Evolutionary conservation across 2,113 vertebrate genomes (phyloP).

Genomic region (Corvus hawaiiensis): DNA sequence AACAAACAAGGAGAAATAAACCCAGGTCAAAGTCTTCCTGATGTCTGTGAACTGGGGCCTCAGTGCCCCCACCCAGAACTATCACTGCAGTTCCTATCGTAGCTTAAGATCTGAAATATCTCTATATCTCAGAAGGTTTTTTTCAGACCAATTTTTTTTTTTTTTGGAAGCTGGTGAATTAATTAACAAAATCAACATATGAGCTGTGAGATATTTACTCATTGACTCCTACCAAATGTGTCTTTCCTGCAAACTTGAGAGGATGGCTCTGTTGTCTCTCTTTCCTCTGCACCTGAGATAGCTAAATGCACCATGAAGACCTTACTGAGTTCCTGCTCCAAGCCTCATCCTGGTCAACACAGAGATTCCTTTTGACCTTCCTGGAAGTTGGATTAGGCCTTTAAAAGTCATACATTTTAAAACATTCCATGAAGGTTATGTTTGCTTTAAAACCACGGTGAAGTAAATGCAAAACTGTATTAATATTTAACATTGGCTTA

Average conservation of each 20-base stretch:
- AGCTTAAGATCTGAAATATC: not conserved
- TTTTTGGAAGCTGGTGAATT: not conserved
- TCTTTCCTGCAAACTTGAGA: not conserved
- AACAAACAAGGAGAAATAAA: not conserved
- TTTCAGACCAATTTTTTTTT: not conserved
- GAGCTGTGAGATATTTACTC: not conserved
- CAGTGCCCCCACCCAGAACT: not conserved
- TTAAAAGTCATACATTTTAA: conserved; percentile 6
- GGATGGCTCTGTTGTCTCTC: not conserved
- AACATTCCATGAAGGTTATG: conserved; percentile 35
- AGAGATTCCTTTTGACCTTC: conserved; percentile 25
- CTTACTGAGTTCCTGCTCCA: not conserved
- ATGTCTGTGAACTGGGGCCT: not conserved
- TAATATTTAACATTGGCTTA: conserved; percentile 39
- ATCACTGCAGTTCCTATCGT: not conserved
- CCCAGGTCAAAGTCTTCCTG: not conserved
- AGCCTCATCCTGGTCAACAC: not conserved
- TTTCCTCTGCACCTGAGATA: not conserved
- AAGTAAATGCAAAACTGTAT: conserved; percentile 41
- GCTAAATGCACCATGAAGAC: not conserved
- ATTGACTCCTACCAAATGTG: not conserved
- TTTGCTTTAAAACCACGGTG: conserved; percentile 32
- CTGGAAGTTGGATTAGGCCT: conserved; percentile 1
- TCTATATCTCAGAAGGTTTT: not conserved
- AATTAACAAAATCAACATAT: not conserved